Evolutionary conservation across 2,797 vertebrate genomes (phyloP), one percentile per base, ranked within the genome.

Genomic region (Ctenopoma kingsleyae): DNA sequence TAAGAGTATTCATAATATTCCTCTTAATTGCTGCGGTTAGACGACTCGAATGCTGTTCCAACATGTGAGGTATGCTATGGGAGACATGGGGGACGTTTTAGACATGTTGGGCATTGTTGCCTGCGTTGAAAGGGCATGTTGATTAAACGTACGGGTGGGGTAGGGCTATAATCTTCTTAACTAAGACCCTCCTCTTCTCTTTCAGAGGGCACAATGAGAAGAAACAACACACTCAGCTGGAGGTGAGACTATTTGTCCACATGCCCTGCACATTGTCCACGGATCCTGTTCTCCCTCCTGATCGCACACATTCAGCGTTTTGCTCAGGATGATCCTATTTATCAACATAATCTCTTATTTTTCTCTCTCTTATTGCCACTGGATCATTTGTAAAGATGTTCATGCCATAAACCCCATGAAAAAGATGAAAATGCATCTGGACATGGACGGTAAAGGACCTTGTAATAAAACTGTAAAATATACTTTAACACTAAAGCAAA

Each of bases 131-230:
- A 94, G 93, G 94, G 89, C 93, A 92, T 94, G 94, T 94, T 93
- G 93, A 93, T 93, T 94, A 94, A 93, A 94, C 85, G 90, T 90
- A 90, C 87, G 91, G 93, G 92, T 93, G 93, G 92, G 90, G 91
- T 89, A 79, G 81, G 74, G 86, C 90, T 91, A 89, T 95, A 95
- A 95, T 94, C 94, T 94, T 92, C 93, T 95, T 94, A 94, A 90
- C 79, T 87, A 87, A 85, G 89, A 90, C 90, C 92, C 91, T 93
- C 90, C 91, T 92, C 92, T 89, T 81, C 89, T 85, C 89, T 92
- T 93, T 93, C 92, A 94, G 67, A 46, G 41, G 53, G 69, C 88
- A 92, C 93, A 93, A 94, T 93, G 88, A 93, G 88, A 91, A 92
- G 91, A 92, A 92, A 94, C 93, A 93, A 94, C 93, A 93, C 90